A percentile compares a stretch with the other conserved stretches of the same genome.
These are phyloP conservation scores for Erannis defoliaria DNA, from an alignment of 2,888 invertebrate genomes.

Conservation along the genomic window DNA sequence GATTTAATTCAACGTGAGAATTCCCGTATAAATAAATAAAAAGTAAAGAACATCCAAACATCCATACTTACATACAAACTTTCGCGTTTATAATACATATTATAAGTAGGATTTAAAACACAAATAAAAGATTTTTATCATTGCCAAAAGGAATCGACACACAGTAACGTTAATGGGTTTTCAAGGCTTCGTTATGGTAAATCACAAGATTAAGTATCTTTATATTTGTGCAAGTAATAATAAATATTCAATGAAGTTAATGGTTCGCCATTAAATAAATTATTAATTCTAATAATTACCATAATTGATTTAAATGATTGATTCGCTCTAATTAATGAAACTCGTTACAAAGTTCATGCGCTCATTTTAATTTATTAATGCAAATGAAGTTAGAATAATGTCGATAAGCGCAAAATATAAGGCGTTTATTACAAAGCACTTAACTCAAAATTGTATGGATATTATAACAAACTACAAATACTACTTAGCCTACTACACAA, in stretches of 20 bases:
- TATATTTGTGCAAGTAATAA: conserved; percentile 17
- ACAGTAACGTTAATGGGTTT: conserved; percentile 9
- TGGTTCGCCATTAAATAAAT: conserved; percentile 16
- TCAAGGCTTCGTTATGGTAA: conserved; percentile 3
- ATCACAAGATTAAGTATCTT: not conserved
- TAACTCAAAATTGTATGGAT: too few species aligned
- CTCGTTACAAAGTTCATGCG: conserved; percentile 19
- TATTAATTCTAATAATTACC: conserved; percentile 21
- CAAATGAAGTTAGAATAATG: conserved; percentile 9
- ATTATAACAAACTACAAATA: too few species aligned
- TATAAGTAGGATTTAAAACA: not conserved
- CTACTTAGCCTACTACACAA: too few species aligned
- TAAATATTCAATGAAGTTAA: conserved; percentile 17
- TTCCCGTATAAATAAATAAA: too few species aligned
- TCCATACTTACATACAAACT: too few species aligned
- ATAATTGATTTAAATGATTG: conserved; percentile 26
- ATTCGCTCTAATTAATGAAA: conserved; percentile 27
- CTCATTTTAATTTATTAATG: conserved; percentile 27
- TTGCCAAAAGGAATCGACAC: not conserved
- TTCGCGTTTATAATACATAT: too few species aligned
- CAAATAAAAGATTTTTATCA: not conserved
- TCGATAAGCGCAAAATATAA: conserved; percentile 14
- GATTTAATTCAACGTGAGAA: too few species aligned
- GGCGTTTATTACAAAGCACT: not conserved
- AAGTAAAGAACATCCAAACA: too few species aligned